A percentile compares a stretch with the other conserved stretches of the same genome.
phyloP scores from a whole-genome alignment of 1,140 invertebrate genomes.

The Neuroterus valhalla region DNA sequence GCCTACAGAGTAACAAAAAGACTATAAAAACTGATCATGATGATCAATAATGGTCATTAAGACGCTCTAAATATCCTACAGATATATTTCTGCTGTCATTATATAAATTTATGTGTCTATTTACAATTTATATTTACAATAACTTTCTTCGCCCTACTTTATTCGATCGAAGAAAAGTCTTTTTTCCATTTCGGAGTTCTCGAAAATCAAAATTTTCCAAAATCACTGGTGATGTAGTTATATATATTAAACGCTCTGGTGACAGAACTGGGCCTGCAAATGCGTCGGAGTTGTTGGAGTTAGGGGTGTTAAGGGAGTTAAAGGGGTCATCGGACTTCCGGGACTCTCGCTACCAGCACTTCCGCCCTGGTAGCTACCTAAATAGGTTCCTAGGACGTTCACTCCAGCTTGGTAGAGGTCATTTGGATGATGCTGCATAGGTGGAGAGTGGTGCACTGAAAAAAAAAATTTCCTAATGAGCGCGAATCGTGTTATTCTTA shows the following conservation, averaged over 20 bases:
- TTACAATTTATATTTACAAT: slow-evolving; percentile 9
- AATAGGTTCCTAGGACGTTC: slow-evolving; percentile 60
- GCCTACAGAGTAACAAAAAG: no score
- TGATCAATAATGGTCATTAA: no score
- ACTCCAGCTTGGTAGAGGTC: slow-evolving; percentile 58
- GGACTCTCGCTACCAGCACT: slow-evolving; percentile 65
- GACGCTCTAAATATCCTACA: no score
- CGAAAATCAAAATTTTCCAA: not conserved
- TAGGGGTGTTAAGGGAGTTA: slow-evolving; percentile 63
- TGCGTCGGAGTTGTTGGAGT: slow-evolving; percentile 65
- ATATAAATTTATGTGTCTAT: slow-evolving; percentile 18
- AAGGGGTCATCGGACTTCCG: slow-evolving; percentile 62
- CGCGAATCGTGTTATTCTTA: no score
- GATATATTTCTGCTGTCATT: not conserved
- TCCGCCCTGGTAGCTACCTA: slow-evolving; percentile 61
- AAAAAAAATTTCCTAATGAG: slow-evolving; percentile 4
- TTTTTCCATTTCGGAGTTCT: not conserved
- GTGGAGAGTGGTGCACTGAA: slow-evolving; percentile 64
- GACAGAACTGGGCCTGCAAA: slow-evolving; percentile 63
- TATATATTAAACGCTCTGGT: slow-evolving; percentile 56
- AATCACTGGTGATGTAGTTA: not conserved
- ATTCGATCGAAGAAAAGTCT: not conserved
- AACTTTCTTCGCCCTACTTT: not conserved
- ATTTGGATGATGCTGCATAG: slow-evolving; percentile 61
- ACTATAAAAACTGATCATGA: no score